Base-by-base conservation (phyloP, 2,113 vertebrate species). In the Bubo blakistoni region DNA sequence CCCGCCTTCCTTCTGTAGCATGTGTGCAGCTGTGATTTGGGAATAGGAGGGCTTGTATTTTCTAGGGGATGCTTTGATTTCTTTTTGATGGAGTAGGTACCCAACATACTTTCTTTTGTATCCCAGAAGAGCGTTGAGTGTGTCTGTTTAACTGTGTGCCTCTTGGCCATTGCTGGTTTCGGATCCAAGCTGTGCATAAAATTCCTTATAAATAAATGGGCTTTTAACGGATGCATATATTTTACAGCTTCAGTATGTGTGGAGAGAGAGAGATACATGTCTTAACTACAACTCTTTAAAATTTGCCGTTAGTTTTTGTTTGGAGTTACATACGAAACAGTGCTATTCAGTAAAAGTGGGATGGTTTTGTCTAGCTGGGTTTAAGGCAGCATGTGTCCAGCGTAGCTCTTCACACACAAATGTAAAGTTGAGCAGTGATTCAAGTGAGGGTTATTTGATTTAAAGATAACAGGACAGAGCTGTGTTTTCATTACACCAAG, bases 401-500 rank as follows among this genome's bases (percentile, higher is more conserved):
- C 0, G 2, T 8, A 62, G 34, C 85, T 61, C 17, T 78, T 57
- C 1, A 1, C 30, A 15, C 16, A 10, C 16, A 6, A 10, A 34
- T 16, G 9, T 59, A 0, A 71, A 63, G 19, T 26, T 57, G 69
- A 52, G n/a, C 8, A 21, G 71, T 27, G 54, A 12, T 55, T 52
- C 29, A 18, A 3, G 29, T 21, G 36, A 59, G 47, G 11, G 18
- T n/a, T 67, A 5, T 40, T 61, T 51, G 51, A 51, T 71, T 55
- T 46, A 42, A 51, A 57, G 42, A 6, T 9, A 27, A 25, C 25
- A 29, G 58, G 16, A 14, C 2, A 0, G 55, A 76, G 46, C 58
- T 49, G 21, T 17, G 27, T 74, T 51, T 86, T 49, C 25, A 1
- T 29, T 36, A 24, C n/a, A 22, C 38, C 17, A 11, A 42, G 26